These are phyloP conservation scores for Pyrrhia umbra DNA, from an alignment of 2,888 invertebrate genomes.

Conservation along the genomic window DNA sequence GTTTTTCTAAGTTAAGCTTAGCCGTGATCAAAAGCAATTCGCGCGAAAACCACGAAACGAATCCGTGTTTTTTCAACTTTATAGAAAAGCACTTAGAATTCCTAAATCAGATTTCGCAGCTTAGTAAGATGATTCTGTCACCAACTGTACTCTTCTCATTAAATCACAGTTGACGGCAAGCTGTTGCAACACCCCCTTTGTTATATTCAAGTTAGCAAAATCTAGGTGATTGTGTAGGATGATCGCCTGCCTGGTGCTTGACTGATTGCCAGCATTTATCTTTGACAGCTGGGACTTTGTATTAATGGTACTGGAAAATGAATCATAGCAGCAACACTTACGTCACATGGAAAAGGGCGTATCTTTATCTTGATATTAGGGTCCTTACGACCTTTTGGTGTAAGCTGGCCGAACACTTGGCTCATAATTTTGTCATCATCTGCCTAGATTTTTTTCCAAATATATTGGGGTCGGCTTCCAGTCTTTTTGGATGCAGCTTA, in stretches of 20 bases:
- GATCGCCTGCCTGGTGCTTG: constrained; percentile 33
- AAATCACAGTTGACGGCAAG: constrained; percentile 44
- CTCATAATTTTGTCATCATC: not conserved
- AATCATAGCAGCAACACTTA: constrained; percentile 13
- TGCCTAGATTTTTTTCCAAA: not conserved
- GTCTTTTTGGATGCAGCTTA: too few relatives aligned
- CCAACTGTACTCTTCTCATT: constrained; percentile 39
- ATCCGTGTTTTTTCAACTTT: too few relatives aligned
- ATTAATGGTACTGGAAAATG: constrained; percentile 14
- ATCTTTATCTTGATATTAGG: not conserved
- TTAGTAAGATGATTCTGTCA: not conserved
- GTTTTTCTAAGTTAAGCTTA: not conserved
- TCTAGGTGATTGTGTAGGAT: constrained; percentile 61
- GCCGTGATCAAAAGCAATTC: not conserved
- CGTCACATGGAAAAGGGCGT: not conserved
- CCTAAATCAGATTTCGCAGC: too few relatives aligned
- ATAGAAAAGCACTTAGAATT: too few relatives aligned
- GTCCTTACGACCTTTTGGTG: too few relatives aligned
- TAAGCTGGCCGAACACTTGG: too few relatives aligned
- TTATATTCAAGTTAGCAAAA: constrained; percentile 50
- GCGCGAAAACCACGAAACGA: too few relatives aligned
- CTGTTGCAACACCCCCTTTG: constrained; percentile 56
- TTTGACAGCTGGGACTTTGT: constrained; percentile 15
- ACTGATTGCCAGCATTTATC: constrained; percentile 38
- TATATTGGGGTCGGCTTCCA: too few relatives aligned